Evolutionary conservation across 2,888 invertebrate genomes (phyloP), one percentile per base, ranked within the genome.

Genomic region (Mongoloraphidia duomilia): DNA sequence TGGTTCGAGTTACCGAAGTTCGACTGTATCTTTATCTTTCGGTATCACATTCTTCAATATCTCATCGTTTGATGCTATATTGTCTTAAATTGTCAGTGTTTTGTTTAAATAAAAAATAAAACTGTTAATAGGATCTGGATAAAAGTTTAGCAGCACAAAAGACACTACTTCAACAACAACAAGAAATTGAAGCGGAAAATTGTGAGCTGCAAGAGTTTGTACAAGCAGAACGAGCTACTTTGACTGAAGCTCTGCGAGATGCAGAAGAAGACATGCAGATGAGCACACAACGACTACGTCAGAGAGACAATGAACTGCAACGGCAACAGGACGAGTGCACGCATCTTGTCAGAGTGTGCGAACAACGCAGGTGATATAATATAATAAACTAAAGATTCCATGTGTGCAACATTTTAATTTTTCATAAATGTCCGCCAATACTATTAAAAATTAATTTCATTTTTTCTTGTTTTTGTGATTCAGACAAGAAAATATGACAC

Each of bases 181-280:
- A 80, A 51, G 86, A 86, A 59, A 74, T 83, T 26, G 89, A 91
- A 64, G 76, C 76, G 14, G 91, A 91, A 64, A 81, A 86, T 34
- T 73, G 75, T 3, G 91, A 92, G 67, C 73, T 91, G 69, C 87
- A 89, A 63, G 90, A 91, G 61, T 92, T 92, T 64, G 73, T 91
- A 53, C 86, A 88, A 58, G 84, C 85, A 9, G 91, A 92, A 68
- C 90, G 90, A 59, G 76, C 79, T 6, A 82, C 87, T 9, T 72
- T 91, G 56, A 76, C 79, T 17, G 89, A 90, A 61, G 82, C 88
- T 1, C 70, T 91, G 41, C 78, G 80, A 39, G 91, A 91, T 56
- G 73, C 83, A 2, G 91, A 91, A 66, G 63, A 66, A 1, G 83
- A 84, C 63, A 73, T 79, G 9, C 59, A 60, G 46, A 60, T 60